A percentile compares a stretch with the other conserved stretches of the same genome.
These are phyloP conservation scores for Napeogenes sylphis DNA, from an alignment of 2,888 invertebrate genomes.

Conservation along the genomic window DNA sequence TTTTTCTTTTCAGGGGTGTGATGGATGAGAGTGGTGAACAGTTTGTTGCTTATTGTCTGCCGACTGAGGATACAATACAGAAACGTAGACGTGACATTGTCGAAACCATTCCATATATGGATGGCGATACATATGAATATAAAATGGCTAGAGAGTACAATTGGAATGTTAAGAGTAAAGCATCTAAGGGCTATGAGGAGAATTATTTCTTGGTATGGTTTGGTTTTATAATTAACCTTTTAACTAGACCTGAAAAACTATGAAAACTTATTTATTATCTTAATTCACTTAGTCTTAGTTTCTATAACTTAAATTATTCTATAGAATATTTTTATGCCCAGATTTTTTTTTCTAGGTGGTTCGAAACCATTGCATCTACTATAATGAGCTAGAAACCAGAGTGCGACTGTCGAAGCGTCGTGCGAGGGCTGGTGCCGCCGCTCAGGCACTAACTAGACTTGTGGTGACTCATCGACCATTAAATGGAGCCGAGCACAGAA, in stretches of 20 bases:
- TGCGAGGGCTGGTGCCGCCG: conserved; percentile 77
- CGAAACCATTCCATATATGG: conserved; percentile 87
- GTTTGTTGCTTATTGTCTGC: conserved; percentile 99
- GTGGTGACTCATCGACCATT: conserved; percentile 94
- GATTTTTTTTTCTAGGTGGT: conserved; percentile 74
- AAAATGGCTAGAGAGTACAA: conserved; percentile 98
- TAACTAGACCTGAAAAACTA: not conserved
- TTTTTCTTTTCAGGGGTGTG: conserved; percentile 86
- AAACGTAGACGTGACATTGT: conserved; percentile 91
- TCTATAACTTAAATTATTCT: not conserved
- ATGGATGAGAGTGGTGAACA: conserved; percentile 99
- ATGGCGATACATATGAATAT: conserved; percentile 96
- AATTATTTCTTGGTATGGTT: conserved; percentile 91
- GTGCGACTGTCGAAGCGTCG: conserved; percentile 95
- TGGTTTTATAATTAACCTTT: not conserved
- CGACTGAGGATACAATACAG: conserved; percentile 92
- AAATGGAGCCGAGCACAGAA: conserved; percentile 89
- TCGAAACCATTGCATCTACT: conserved; percentile 92
- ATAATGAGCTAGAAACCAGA: conserved; percentile 96
- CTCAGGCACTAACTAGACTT: conserved; percentile 85
- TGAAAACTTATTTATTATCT: not conserved
- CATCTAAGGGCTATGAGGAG: conserved; percentile 96
- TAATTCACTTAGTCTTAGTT: not conserved
- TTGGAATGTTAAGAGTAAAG: conserved; percentile 99
- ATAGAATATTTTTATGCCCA: not conserved